These are phyloP conservation scores for Megalurothrips usitatus DNA, from an alignment of 2,888 invertebrate species.

Conservation along the genomic window DNA sequence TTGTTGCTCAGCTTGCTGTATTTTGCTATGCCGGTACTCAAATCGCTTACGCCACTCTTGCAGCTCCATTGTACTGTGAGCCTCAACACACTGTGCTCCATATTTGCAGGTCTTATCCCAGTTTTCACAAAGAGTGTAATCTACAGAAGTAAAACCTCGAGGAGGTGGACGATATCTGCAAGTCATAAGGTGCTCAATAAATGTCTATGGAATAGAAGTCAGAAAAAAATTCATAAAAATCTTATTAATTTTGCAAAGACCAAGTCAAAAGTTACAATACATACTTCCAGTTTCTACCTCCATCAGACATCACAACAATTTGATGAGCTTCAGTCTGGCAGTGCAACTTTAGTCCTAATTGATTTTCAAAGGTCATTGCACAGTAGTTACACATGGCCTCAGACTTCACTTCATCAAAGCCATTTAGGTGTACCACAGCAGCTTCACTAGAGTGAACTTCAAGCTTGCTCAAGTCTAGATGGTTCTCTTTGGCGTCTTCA, in stretches of 20 bases:
- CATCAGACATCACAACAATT: conserved; percentile 63
- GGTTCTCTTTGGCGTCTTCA: not conserved
- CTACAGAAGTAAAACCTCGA: conserved; percentile 60
- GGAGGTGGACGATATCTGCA: conserved; percentile 59
- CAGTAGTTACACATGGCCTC: conserved; percentile 52
- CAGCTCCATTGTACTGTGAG: conserved; percentile 66
- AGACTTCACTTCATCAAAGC: not conserved
- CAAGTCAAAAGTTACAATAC: conserved; percentile 47
- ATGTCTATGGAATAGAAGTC: not conserved
- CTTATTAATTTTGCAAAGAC: not conserved
- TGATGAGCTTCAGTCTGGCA: conserved; percentile 61
- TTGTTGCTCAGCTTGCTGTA: conserved; percentile 61
- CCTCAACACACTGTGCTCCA: conserved; percentile 68
- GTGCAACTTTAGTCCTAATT: conserved; percentile 54
- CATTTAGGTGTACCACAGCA: not conserved
- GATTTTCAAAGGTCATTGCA: conserved; percentile 53
- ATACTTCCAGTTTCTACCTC: conserved; percentile 64
- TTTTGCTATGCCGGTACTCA: conserved; percentile 59
- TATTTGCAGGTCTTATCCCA: conserved; percentile 56
- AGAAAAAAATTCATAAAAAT: not conserved
- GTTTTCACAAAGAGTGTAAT: conserved; percentile 60
- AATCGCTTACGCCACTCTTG: conserved; percentile 70
- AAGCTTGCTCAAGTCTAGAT: not conserved
- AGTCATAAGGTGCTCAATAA: not conserved
- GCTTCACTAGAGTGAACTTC: not conserved